Base-by-base conservation (phyloP, 2,113 vertebrate species). In the Limanda limanda region DNA sequence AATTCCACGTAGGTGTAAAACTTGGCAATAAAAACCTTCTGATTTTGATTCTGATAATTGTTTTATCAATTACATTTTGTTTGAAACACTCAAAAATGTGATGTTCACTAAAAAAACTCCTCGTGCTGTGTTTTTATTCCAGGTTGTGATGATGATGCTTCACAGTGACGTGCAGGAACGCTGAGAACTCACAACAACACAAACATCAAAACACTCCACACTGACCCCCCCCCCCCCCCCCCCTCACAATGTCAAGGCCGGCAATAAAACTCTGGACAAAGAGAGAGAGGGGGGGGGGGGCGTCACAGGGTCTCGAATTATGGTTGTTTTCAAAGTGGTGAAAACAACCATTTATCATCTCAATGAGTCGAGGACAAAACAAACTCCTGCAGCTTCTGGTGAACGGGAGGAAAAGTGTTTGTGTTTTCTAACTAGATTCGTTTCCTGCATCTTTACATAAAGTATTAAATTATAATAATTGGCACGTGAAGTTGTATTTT, bases 241-340 rank as follows among this genome's bases (percentile, higher is more conserved):
- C 63, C 3, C 18, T 72, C 35, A 76, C 79, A 77, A 71, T 54
- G 82, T 79, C 82, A 73, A 42, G 85, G 76, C 66, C 52, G 1
- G 56, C 78, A 81, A 79, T 91, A 88, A 91, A 89, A 81, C 76
- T 71, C 77, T 77, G 51, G 75, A 87, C 83, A 86, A 83, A 86
- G 35, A 58, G 3, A 3, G 45, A 12, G 45, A 14, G 14, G 1
- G 45, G 31, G 62, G 15, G 45, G 45, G 42, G 45, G 45, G 14
- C 3, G 45, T 14, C 5, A 1, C 13, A 1, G 56, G 56, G 75
- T 2, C 13, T 13, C 10, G 52, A 69, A 85, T 85, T 84, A 87
- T 37, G 82, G 58, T 15, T 2, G n/a, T 71, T 67, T 72, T 60
- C 56, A 68, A 74, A 68, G 74, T 25, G 58, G 27, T 5, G 27